phyloP scores from a whole-genome alignment of 2,113 vertebrate genomes.

The Motacilla tschutschensis region DNA sequence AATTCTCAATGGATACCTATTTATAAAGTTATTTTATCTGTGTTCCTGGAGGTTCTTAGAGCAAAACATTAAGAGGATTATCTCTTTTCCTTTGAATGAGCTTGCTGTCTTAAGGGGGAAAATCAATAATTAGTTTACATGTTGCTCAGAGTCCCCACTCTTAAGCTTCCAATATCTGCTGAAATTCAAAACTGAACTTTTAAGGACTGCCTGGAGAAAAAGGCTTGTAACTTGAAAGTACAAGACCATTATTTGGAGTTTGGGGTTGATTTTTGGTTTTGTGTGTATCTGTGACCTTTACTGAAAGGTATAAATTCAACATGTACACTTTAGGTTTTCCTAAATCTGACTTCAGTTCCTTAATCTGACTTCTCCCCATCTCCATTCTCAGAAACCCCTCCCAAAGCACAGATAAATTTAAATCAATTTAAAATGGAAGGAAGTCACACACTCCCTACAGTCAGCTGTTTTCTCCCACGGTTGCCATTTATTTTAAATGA shows the following conservation, averaged over 20 bases:
- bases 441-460: neutral
- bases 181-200: slow-evolving; percentile 30
- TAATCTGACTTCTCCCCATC: neutral
- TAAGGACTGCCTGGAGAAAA: slow-evolving; percentile 13
- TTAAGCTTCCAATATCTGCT: slow-evolving; percentile 14
- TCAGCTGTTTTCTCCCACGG: neutral
- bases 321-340: rapidly evolving
- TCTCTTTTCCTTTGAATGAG: slow-evolving; percentile 47
- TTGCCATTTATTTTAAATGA: neutral
- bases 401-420: neutral
- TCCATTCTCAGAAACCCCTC: neutral
- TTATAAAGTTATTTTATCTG: slow-evolving; percentile 58
- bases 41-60: slow-evolving; percentile 50
- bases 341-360: neutral
- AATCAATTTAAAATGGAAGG: neutral
- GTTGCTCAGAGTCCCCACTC: slow-evolving; percentile 10
- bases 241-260: neutral
- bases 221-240: neutral
- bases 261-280: neutral
- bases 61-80: slow-evolving; percentile 69
- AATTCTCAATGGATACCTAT: slow-evolving; percentile 54
- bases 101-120: slow-evolving; percentile 38
- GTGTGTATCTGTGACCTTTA: neutral
- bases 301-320: neutral
- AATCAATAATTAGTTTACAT: slow-evolving; percentile 63